phyloP scores from a whole-genome alignment of 2,113 vertebrate genomes.

The Semicossyphus pulcher region DNA sequence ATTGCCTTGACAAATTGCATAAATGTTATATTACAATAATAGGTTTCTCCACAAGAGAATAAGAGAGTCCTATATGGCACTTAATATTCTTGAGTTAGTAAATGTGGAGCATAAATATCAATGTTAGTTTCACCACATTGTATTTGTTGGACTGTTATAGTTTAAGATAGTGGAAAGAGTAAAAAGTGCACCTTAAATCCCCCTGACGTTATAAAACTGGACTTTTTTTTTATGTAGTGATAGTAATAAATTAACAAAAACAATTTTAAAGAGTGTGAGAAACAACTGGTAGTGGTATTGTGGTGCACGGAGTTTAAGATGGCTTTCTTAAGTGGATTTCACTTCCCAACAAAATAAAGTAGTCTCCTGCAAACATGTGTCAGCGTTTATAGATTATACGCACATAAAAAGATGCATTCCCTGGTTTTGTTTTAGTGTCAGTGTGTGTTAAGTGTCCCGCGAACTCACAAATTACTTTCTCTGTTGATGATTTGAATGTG shows the following conservation, averaged over 20 bases:
- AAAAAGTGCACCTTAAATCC: constrained; percentile 48
- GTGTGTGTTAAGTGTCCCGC: too few relatives aligned
- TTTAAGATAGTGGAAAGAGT: constrained; percentile 24
- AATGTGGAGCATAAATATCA: constrained; percentile 62
- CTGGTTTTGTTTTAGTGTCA: constrained; percentile 6
- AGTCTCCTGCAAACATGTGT: constrained; percentile 31
- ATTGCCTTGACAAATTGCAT: constrained; percentile 68
- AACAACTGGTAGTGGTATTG: constrained; percentile 13
- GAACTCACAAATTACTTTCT: background rate
- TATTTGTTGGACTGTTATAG: constrained; percentile 40
- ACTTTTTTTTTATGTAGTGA: constrained; percentile 1
- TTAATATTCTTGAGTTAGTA: constrained; percentile 72
- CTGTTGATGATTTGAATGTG: constrained; percentile 3
- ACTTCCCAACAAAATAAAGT: constrained; percentile 2
- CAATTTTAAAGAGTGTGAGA: background rate
- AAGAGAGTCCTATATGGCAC: constrained; percentile 79
- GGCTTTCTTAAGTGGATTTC: constrained; percentile 19
- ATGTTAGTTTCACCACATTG: constrained; percentile 62
- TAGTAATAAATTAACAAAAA: background rate
- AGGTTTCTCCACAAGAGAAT: constrained; percentile 69
- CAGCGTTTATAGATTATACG: constrained; percentile 24
- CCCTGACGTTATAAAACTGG: background rate
- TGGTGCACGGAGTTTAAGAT: background rate
- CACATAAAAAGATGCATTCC: constrained; percentile 14
- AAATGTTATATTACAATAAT: constrained; percentile 66